Evolutionary conservation across 2,888 invertebrate species (phyloP).

Genomic region (Lasioglossum figueresi): DNA sequence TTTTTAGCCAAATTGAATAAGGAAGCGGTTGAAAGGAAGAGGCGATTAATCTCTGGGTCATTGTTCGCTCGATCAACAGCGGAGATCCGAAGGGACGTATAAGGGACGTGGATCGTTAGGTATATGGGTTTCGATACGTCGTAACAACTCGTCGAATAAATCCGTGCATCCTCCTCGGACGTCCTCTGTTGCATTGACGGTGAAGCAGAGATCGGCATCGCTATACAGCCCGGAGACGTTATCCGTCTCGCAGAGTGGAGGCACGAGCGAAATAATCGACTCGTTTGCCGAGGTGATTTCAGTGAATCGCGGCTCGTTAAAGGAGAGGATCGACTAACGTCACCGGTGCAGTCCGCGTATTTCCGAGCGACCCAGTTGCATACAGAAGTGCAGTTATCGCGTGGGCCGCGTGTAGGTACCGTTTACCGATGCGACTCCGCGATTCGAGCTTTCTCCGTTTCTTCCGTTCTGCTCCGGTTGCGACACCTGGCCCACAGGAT

Average conservation of each 20-base stretch:
- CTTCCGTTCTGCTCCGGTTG: slow-evolving; percentile 5
- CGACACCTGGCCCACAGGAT: slow-evolving; percentile 4
- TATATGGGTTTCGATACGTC: slow-evolving; percentile 15
- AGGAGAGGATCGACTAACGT: slow-evolving; percentile 43
- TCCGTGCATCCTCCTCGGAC: background rate
- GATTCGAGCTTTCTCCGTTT: slow-evolving; percentile 55
- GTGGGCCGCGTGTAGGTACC: slow-evolving; percentile 48
- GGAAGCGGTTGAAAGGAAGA: background rate
- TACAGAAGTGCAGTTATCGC: slow-evolving; percentile 47
- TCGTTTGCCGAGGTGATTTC: slow-evolving; percentile 26
- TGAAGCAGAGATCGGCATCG: background rate
- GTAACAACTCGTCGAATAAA: slow-evolving; percentile 11
- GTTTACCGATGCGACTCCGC: slow-evolving; percentile 56
- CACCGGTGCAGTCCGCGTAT: slow-evolving; percentile 40
- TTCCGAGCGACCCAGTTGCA: slow-evolving; percentile 69
- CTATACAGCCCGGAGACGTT: background rate
- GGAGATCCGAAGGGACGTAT: background rate
- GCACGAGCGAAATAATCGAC: slow-evolving; percentile 28
- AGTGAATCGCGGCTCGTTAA: slow-evolving; percentile 45
- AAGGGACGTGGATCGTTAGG: slow-evolving; percentile 6
- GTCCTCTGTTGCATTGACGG: background rate
- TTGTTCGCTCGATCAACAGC: background rate
- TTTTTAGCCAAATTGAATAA: background rate
- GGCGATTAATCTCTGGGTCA: background rate
- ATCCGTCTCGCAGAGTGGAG: background rate